Conservation (phyloP, 2,113 vertebrate genomes). For the Rousettus leschenaultii region DNA sequence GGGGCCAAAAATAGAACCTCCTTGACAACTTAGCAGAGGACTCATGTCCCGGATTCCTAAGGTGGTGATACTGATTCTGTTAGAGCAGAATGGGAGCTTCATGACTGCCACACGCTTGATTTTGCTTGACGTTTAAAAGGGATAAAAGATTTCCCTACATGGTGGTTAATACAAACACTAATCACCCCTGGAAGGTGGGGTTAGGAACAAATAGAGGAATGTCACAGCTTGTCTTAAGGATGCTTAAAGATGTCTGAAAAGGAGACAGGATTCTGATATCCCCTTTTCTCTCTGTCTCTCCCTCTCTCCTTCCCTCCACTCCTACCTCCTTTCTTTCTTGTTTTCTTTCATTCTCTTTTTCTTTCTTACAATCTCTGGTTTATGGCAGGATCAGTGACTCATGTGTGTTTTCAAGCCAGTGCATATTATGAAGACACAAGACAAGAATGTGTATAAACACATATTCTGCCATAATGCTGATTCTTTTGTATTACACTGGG, state of each 20-base stretch:
- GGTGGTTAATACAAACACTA: background rate
- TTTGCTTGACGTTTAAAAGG: conserved; percentile 41
- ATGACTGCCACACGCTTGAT: conserved; percentile 6
- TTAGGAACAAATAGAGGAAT: background rate
- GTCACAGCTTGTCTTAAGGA: background rate
- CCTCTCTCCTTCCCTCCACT: background rate
- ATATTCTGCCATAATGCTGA: background rate
- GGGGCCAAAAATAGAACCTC: conserved; percentile 65
- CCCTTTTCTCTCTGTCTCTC: background rate
- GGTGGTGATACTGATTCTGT: background rate
- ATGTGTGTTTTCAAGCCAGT: background rate
- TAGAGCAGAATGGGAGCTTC: background rate
- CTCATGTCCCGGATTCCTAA: background rate
- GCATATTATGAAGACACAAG: conserved; percentile 16
- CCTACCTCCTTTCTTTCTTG: background rate
- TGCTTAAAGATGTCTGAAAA: background rate
- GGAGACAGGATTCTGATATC: background rate
- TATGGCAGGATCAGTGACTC: conserved; percentile 35
- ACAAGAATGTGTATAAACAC: conserved; percentile 31
- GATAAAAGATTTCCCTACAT: background rate
- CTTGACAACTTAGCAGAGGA: conserved; percentile 60
- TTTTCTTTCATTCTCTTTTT: background rate
- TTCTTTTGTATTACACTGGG: conserved; percentile 13
- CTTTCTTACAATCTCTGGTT: background rate
- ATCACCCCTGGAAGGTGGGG: background rate